Conservation (phyloP, 1,140 invertebrate species). For the Drosophila guanche region DNA sequence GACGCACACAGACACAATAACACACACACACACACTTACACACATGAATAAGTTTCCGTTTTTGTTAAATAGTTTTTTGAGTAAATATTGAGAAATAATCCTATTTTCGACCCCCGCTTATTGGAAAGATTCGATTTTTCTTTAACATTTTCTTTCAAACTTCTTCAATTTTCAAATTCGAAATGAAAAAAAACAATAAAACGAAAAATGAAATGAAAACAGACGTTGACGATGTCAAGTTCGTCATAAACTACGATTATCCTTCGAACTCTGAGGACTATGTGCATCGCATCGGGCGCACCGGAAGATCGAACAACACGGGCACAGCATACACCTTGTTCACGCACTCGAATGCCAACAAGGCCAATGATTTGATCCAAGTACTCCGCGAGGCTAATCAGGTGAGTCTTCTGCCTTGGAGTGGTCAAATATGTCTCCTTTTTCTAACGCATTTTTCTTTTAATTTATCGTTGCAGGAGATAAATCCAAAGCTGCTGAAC, state of each 20-base stretch:
- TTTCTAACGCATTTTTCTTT: conserved; percentile 4
- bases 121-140: conserved; percentile 45
- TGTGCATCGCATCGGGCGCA: conserved; percentile 99
- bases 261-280: conserved; percentile 99
- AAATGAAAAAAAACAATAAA: conserved; percentile 23
- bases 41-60: conserved; percentile 76
- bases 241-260: conserved; percentile 99
- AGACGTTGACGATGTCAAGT: conserved; percentile 99
- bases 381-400: conserved; percentile 98
- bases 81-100: conserved; percentile 58
- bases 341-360: conserved; percentile 95
- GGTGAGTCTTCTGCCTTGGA: conserved; percentile 83
- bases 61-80: conserved; percentile 75
- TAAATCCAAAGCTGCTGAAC: conserved; percentile 86
- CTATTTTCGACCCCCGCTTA: conserved; percentile 26
- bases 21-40: conserved; percentile 30
- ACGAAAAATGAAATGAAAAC: conserved; percentile 56
- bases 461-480: conserved; percentile 79
- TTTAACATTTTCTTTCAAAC: conserved; percentile 66
- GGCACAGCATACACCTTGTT: conserved; percentile 99
- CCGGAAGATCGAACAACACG: conserved; percentile 95
- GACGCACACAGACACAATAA: conserved; percentile 5
- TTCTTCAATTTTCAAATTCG: conserved; percentile 78
- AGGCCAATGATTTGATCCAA: conserved; percentile 95
- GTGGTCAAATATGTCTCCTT: not conserved